These are phyloP conservation scores for Agrenia bidenticulata DNA, from an alignment of 2,888 invertebrate genomes.

Conservation along the genomic window DNA sequence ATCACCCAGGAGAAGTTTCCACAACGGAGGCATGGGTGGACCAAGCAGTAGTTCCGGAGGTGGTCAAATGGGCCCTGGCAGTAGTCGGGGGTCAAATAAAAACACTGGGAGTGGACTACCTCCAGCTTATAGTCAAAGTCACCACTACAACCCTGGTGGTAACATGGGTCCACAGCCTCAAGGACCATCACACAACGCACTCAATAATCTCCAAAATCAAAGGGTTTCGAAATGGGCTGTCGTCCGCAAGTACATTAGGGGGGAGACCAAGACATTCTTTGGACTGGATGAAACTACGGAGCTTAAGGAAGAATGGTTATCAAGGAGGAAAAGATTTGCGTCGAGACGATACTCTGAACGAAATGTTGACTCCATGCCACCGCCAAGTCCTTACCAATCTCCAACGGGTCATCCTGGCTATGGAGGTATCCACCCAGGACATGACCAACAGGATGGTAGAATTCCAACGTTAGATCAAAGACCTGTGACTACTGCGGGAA, in stretches of 20 bases:
- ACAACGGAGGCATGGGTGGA: conserved; percentile 36
- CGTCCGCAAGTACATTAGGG: conserved; percentile 47
- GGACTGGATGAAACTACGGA: conserved; percentile 42
- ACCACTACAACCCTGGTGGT: conserved; percentile 22
- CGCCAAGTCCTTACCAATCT: conserved; percentile 52
- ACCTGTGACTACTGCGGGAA: conserved; percentile 25
- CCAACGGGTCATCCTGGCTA: conserved; percentile 38
- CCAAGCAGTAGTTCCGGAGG: conserved; percentile 34
- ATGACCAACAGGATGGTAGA: conserved; percentile 46
- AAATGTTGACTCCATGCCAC: conserved; percentile 53
- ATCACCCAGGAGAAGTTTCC: conserved; percentile 49
- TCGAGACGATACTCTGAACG: conserved; percentile 51
- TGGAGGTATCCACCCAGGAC: conserved; percentile 31
- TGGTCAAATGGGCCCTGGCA: conserved; percentile 31
- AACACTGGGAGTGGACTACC: conserved; percentile 13
- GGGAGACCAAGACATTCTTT: conserved; percentile 50
- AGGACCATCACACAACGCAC: neutral
- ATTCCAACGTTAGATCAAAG: conserved; percentile 44
- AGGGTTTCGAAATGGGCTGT: conserved; percentile 46
- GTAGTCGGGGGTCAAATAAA: conserved; percentile 35
- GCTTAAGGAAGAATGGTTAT: conserved; percentile 52
- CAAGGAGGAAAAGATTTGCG: conserved; percentile 51
- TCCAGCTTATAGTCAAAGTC: conserved; percentile 25
- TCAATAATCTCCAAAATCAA: neutral
- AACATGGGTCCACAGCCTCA: neutral